Base-by-base conservation (phyloP, 2,888 invertebrate genomes). In the Odontomyia ornata region DNA sequence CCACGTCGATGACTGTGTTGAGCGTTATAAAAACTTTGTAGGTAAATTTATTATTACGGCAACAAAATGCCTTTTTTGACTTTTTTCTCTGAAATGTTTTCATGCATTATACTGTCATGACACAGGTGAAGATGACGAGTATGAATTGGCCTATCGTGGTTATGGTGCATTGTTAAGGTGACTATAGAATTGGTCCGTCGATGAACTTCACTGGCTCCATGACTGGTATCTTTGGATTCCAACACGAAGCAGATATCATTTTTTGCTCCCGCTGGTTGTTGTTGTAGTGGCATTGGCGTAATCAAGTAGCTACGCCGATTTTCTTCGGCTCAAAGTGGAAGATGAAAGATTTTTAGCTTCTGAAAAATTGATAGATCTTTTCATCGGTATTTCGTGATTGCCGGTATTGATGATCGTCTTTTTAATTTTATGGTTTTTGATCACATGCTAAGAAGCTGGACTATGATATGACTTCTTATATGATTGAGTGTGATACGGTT, bases 291-390 rank as follows among this genome's bases (percentile, higher is more conserved):
- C 52, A 73, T 64, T 69, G 76, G 78, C 76, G 78, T 78, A 78
- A 78, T 76, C 72, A 76, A 78, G 78, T 78, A 78, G 78, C 78
- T 77, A 75, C 75, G 75, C 76, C 75, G 60, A 76, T 78, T 78
- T 73, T 57, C 36, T 60, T 47, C 73, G 73, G 73, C 43, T 56
- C 36, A 36, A 60, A 30, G 7, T n/a, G 23, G 43, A 60, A 57
- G 43, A 60, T 60, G 73, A 73, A 73, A 60, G 36, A 57, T 36
- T 28, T 30, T 9, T 18, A 52, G 60, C 60, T 73, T 60, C 57
- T 69, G 69, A 69, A 36, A 60, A 73, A 73, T 60, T 60, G 60
- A 60, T 73, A 73, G 73, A 43, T 73, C 73, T 73, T 36, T 72
- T 27, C 28, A 27, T 52, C 28, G 56, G 28, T n/a, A 43, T 43